Conservation (phyloP, 2,797 vertebrate genomes). For the Micromesistius poutassou region DNA sequence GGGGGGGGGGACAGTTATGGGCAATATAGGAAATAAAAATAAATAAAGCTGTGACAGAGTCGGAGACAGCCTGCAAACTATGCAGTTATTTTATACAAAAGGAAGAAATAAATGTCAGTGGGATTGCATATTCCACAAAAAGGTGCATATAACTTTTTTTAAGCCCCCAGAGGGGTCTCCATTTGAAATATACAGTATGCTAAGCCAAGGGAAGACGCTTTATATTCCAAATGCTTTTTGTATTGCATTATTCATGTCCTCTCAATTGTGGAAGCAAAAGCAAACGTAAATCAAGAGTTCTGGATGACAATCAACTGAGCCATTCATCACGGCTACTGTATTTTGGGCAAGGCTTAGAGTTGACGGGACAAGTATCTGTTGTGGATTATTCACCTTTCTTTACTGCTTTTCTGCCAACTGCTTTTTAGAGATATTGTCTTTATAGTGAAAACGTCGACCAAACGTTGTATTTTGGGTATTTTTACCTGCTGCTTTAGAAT, state of each 20-base stretch:
- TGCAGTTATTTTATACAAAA: constrained; percentile 25
- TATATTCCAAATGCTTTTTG: constrained; percentile 27
- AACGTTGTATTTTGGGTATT: not conserved
- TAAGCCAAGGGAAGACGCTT: constrained; percentile 30
- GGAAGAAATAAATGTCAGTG: constrained; percentile 21
- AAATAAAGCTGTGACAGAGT: not conserved
- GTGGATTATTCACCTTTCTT: not conserved
- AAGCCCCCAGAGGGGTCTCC: constrained; percentile 12
- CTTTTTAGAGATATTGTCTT: not conserved
- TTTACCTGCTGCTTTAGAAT: not conserved
- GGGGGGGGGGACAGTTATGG: constrained; percentile 1
- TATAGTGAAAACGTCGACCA: not conserved
- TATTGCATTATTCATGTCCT: constrained; percentile 44
- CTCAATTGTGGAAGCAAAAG: constrained; percentile 31
- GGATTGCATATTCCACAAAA: constrained; percentile 16
- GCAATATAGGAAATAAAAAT: constrained; percentile 5
- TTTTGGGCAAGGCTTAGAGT: not conserved
- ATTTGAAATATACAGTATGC: constrained; percentile 31
- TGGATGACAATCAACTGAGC: constrained; percentile 38
- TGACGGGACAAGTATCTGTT: constrained; percentile 2
- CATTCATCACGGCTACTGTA: constrained; percentile 33
- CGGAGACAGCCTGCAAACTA: not conserved
- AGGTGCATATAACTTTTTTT: constrained; percentile 20
- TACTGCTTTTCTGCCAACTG: not conserved
- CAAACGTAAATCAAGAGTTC: constrained; percentile 25